Evolutionary conservation across 1,140 invertebrate species (phyloP).

Genomic region (Saccostrea glomerata): DNA sequence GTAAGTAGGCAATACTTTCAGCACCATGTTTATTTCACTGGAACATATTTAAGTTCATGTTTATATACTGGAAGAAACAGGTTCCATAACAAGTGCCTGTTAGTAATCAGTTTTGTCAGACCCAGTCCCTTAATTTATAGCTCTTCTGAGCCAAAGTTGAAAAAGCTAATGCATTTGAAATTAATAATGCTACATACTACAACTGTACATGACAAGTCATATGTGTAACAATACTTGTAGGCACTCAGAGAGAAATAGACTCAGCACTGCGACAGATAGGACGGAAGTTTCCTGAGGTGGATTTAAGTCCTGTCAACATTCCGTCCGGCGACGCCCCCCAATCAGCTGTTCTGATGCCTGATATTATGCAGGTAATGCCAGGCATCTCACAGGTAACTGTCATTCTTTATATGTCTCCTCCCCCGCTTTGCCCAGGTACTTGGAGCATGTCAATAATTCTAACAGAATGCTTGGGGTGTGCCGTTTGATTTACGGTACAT

Average conservation of each 20-base stretch:
- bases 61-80: too few species aligned
- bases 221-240: slow-evolving; percentile 48
- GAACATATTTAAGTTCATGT: too few species aligned
- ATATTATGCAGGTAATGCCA: slow-evolving; percentile 73
- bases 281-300: slow-evolving; percentile 66
- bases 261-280: slow-evolving; percentile 66
- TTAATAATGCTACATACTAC: too few species aligned
- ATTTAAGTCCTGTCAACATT: slow-evolving; percentile 55
- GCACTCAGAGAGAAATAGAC: slow-evolving; percentile 68
- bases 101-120: too few species aligned
- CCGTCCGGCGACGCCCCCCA: slow-evolving; percentile 37
- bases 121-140: too few species aligned
- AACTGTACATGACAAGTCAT: too few species aligned
- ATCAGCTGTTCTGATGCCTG: slow-evolving; percentile 69
- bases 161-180: too few species aligned
- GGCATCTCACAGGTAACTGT: slow-evolving; percentile 51
- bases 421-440: not conserved
- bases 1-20: too few species aligned
- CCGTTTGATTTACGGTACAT: too few species aligned
- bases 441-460: not conserved
- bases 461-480: not conserved
- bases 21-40: too few species aligned
- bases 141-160: too few species aligned
- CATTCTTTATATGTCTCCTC: not conserved
- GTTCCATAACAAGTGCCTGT: too few species aligned